These are phyloP conservation scores for Thinocorus orbignyianus DNA, from an alignment of 2,113 vertebrate species.

Conservation along the genomic window DNA sequence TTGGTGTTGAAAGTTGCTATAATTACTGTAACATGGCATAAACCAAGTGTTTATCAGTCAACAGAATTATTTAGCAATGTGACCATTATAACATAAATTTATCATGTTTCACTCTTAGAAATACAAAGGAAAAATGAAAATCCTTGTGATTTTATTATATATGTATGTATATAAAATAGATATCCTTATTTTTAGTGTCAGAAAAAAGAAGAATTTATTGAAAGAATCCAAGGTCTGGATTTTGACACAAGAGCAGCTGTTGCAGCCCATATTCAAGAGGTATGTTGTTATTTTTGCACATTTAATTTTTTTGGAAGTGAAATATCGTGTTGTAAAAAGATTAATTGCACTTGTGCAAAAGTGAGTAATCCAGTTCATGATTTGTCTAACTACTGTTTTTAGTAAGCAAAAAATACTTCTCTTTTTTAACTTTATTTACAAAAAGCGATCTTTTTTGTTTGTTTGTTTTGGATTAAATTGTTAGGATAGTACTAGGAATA, in stretches of 20 bases:
- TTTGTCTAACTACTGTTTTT: neutral
- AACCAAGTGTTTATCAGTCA: neutral
- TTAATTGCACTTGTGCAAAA: neutral
- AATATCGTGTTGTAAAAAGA: neutral
- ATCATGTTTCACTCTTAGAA: neutral
- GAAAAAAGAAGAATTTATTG: slow-evolving; percentile 97
- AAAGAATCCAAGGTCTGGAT: slow-evolving; percentile 94
- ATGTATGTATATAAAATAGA: neutral
- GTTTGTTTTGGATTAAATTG: neutral
- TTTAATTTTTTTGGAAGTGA: neutral
- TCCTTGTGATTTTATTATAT: neutral
- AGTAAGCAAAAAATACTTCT: neutral
- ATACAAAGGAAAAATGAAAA: neutral
- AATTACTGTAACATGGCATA: neutral
- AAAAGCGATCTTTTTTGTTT: neutral
- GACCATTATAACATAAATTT: neutral
- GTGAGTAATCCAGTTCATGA: neutral
- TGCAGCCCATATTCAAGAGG: slow-evolving; percentile 98
- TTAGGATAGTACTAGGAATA: neutral
- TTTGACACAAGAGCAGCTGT: slow-evolving; percentile 96
- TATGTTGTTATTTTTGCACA: slow-evolving; percentile 55
- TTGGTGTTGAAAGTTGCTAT: neutral
- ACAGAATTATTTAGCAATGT: neutral
- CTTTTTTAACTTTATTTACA: neutral
- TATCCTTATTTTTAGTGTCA: slow-evolving; percentile 85